phyloP scores from a whole-genome alignment of 1,140 invertebrate genomes.

The Drosophila lacteicornis region DNA sequence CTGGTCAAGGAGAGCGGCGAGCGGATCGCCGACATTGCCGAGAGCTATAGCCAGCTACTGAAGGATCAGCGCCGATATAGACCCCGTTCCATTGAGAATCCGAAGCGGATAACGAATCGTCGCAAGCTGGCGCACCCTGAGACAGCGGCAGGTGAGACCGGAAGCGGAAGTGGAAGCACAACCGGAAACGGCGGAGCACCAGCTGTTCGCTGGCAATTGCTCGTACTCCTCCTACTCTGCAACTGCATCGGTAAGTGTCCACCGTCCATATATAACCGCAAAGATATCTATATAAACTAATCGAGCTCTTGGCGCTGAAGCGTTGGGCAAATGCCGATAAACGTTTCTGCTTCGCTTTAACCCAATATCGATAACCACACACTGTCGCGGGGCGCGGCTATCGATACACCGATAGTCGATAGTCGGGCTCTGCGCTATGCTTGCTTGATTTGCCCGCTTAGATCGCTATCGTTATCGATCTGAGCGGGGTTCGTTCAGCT shows the following conservation, averaged over 20 bases:
- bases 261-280: too few relatives aligned
- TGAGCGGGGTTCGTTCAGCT: conserved; percentile 41
- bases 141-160: conserved; percentile 11
- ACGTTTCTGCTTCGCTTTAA: conserved; percentile 26
- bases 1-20: conserved; percentile 55
- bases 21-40: conserved; percentile 46
- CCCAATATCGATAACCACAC: conserved; percentile 37
- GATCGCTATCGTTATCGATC: conserved; percentile 16
- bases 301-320: conserved; percentile 33
- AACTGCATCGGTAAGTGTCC: conserved; percentile 79
- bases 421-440: conserved; percentile 13
- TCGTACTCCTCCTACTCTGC: conserved; percentile 60
- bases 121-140: conserved; percentile 59
- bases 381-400: background rate
- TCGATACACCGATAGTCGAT: conserved; percentile 9
- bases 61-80: conserved; percentile 20
- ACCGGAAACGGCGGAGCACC: conserved; percentile 23
- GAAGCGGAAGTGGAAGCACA: conserved; percentile 8
- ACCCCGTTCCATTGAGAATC: conserved; percentile 1
- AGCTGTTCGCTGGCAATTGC: conserved; percentile 55
- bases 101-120: background rate
- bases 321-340: conserved; percentile 42
- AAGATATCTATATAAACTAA: conserved; percentile 1
- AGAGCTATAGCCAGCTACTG: conserved; percentile 16
- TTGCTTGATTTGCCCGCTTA: conserved; percentile 19